phyloP scores from a whole-genome alignment of 1,140 invertebrate genomes.

The Papilio machaon region DNA sequence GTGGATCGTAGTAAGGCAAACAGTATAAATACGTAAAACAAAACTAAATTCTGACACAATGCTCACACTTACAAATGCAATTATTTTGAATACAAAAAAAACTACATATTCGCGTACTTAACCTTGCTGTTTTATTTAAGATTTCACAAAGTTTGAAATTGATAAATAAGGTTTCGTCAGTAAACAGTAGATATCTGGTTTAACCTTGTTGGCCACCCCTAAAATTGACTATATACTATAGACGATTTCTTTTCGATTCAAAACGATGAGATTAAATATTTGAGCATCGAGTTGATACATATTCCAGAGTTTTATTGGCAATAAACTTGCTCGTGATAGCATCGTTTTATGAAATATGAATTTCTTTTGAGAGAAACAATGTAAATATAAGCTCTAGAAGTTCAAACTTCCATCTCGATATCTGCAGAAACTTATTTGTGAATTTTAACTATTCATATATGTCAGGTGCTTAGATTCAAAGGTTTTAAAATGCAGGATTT shows the following conservation, averaged over 20 bases:
- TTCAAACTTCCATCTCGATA: neutral
- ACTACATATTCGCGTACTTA: too few species aligned
- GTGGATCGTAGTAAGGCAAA: too few species aligned
- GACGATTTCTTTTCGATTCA: neutral
- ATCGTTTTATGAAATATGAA: conserved; percentile 37
- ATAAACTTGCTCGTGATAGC: conserved; percentile 33
- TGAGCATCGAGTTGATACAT: conserved; percentile 20
- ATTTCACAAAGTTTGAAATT: too few species aligned
- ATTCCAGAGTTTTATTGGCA: conserved; percentile 34
- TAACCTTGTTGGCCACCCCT: too few species aligned
- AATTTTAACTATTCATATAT: neutral
- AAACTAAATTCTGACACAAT: too few species aligned
- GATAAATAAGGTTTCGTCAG: too few species aligned
- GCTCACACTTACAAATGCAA: too few species aligned
- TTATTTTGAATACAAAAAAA: too few species aligned
- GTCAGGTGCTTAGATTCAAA: neutral
- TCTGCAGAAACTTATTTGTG: neutral
- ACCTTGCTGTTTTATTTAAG: too few species aligned
- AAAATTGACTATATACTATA: neutral
- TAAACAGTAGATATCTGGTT: too few species aligned
- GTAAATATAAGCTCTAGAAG: neutral
- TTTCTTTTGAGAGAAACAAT: conserved; percentile 33
- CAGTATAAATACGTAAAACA: too few species aligned
- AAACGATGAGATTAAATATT: conserved; percentile 26
- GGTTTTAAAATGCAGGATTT: too few species aligned